phyloP scores from a whole-genome alignment of 1,140 invertebrate genomes.

The Solenopsis fugax region DNA sequence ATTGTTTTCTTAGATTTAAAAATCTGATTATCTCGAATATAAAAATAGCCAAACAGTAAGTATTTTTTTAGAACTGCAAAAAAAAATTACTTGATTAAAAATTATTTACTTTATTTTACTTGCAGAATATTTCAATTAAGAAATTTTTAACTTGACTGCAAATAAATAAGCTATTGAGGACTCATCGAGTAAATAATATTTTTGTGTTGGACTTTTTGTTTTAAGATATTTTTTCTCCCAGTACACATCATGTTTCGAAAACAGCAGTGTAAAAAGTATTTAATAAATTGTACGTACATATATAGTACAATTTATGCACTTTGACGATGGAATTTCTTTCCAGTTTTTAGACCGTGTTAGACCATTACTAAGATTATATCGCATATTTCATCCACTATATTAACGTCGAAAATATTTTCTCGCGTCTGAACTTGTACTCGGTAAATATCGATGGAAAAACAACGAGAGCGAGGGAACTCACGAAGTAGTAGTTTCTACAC shows the following conservation, averaged over 20 bases:
- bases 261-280: neutral
- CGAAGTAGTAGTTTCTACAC: conserved; percentile 31
- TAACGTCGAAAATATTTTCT: conserved; percentile 37
- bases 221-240: no score
- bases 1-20: no score
- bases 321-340: neutral
- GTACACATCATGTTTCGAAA: neutral
- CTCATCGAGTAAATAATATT: no score
- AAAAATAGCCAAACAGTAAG: no score
- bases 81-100: no score
- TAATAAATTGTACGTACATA: neutral
- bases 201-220: no score
- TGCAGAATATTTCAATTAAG: no score
- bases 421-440: conserved; percentile 10
- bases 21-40: no score
- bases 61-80: no score
- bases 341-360: conserved; percentile 8
- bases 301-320: neutral
- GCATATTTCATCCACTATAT: conserved; percentile 38
- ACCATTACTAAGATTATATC: conserved; percentile 38
- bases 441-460: conserved; percentile 51
- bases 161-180: no score
- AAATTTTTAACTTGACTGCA: no score
- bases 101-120: no score
- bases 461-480: conserved; percentile 20